A percentile compares a stretch with the other conserved stretches of the same genome.
phyloP scores from a whole-genome alignment of 1,140 invertebrate genomes.

The Meloidogyne hapla region DNA sequence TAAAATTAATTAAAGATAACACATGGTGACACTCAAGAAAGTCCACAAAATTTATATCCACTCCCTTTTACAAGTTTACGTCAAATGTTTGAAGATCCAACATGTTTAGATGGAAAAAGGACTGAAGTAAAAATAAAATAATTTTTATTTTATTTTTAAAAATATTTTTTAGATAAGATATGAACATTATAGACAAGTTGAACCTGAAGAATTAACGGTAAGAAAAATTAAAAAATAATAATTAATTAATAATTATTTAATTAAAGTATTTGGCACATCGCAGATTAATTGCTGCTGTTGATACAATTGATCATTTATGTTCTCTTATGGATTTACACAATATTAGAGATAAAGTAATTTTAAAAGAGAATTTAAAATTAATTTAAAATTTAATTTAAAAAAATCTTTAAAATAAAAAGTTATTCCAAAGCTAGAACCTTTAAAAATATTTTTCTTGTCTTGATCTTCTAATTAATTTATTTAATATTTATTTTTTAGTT shows the following conservation, averaged over 20 bases:
- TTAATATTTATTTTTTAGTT: constrained; percentile 36
- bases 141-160: constrained; percentile 21
- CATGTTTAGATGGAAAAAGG: constrained; percentile 59
- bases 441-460: no score
- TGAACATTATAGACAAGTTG: constrained; percentile 56
- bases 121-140: constrained; percentile 48
- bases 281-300: constrained; percentile 59
- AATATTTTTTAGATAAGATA: constrained; percentile 55
- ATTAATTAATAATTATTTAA: neutral
- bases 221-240: neutral
- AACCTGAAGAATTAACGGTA: constrained; percentile 46
- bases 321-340: constrained; percentile 60
- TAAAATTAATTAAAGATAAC: constrained; percentile 35
- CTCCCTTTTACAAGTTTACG: constrained; percentile 47
- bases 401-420: neutral
- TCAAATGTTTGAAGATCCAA: constrained; percentile 59
- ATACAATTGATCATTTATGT: constrained; percentile 62
- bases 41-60: constrained; percentile 52
- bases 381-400: neutral
- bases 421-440: no score
- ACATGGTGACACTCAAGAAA: constrained; percentile 45
- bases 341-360: constrained; percentile 55
- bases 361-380: constrained; percentile 9
- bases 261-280: constrained; percentile 56
- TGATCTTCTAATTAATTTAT: no score